Base-by-base conservation (phyloP, 2,888 invertebrate genomes). In the Diplazon laetatorius region DNA sequence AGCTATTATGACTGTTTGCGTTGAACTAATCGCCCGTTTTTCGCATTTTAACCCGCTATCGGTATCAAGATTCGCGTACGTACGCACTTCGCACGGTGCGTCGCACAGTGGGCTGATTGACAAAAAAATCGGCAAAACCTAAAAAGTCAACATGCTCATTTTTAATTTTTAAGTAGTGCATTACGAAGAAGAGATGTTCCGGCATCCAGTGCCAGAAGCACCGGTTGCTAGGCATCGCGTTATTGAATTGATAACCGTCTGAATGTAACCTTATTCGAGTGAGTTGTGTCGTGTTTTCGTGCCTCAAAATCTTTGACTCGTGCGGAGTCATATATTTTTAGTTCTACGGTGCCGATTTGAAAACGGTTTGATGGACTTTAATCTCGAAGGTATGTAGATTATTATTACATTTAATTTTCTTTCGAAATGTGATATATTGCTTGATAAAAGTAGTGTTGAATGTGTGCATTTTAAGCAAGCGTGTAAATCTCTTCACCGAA, bases 51-150 rank as follows among this genome's bases (percentile, higher is more conserved):
- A n/a, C n/a, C n/a, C n/a, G n/a, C n/a, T n/a, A n/a, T n/a, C n/a
- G n/a, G n/a, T n/a, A n/a, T n/a, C n/a, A n/a, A n/a, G n/a, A n/a
- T n/a, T n/a, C n/a, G n/a, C n/a, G n/a, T n/a, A n/a, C n/a, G n/a
- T n/a, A n/a, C n/a, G n/a, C n/a, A n/a, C n/a, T n/a, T n/a, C n/a
- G n/a, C n/a, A n/a, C n/a, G n/a, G n/a, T n/a, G n/a, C 62, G 22
- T 3, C 65, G 65, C 65, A 65, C 50, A 12, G 65, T 65, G 65
- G 65, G 65, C 65, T 48, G 48, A 46, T 22, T 65, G 12, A 42
- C 65, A 65, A 46, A 65, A 65, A 65, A 65, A 44, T 65, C 20
- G 65, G 65, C 65, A 65, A 65, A 65, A 65, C 25, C 65, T 52
- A 68, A 68, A 68, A 68, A 68, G 39, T 68, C 50, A 68, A 55